Conservation (phyloP, 2,113 vertebrate genomes). For the Vulpes lagopus region DNA sequence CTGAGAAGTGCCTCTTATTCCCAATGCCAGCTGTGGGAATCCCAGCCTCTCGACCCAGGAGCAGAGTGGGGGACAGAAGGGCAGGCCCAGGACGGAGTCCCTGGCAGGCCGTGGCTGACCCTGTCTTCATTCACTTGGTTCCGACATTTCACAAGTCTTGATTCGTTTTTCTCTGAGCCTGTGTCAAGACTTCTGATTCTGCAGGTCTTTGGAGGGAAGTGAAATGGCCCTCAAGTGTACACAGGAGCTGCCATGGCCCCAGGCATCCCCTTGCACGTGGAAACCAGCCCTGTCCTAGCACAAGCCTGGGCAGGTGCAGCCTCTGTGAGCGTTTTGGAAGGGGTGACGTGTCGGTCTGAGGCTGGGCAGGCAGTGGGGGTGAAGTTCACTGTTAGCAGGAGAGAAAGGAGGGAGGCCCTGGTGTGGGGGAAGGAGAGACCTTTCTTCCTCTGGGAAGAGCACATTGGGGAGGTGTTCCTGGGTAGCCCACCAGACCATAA, state of each 20-base stretch:
- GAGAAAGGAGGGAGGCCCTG: neutral
- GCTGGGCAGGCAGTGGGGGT: neutral
- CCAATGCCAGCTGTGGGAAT: neutral
- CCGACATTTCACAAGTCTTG: neutral
- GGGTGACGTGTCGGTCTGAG: slow-evolving; percentile 39
- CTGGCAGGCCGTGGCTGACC: neutral
- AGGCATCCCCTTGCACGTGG: neutral
- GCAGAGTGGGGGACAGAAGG: neutral
- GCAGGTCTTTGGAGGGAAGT: neutral
- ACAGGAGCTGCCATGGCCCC: neutral
- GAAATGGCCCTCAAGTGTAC: neutral
- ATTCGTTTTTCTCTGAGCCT: neutral
- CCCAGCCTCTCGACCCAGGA: neutral
- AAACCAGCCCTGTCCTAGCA: neutral
- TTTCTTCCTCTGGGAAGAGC: neutral
- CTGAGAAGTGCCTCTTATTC: neutral
- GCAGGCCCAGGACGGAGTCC: neutral
- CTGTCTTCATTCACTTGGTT: neutral
- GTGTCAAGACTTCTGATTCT: neutral
- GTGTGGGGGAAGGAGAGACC: neutral
- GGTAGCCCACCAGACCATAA: neutral
- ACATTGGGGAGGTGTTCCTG: neutral
- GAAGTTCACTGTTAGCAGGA: neutral
- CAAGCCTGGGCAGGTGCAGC: slow-evolving; percentile 66
- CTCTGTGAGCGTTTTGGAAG: neutral